Evolutionary conservation across 1,140 invertebrate genomes (phyloP), one percentile per base, ranked within the genome.

Genomic region (Meloidogyne floridensis): DNA sequence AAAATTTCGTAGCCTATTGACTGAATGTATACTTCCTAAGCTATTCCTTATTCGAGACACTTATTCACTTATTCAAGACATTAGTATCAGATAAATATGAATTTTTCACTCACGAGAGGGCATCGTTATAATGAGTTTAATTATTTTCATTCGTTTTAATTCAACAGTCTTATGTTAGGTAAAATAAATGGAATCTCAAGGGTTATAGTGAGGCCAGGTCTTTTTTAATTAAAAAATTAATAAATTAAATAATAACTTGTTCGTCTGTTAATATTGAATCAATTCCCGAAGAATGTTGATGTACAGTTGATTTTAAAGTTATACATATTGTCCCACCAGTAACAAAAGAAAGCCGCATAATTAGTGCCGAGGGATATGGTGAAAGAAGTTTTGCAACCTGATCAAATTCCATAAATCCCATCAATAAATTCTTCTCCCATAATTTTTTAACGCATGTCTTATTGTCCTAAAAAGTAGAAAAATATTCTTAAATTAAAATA

Each of bases 251-350:
- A 65, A 65, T 18, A 0, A 65, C 59, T 18, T 65, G 59, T 65
- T 65, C 59, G n/a, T 65, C 59, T 7, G n/a, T 65, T 18, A 65
- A n/a, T 65, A 15, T 65, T n/a, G 59, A 7, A 65, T 65, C 59
- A 65, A 65, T 65, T 65, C 15, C 15, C 0, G 59, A 8, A n/a
- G 59, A 65, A 65, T 65, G 59, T 18, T 65, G 84, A 75, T 88
- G 87, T 20, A 86, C 86, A 56, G 84, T 85, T 15, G 89, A 89
- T 77, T 90, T 90, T 20, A 89, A 82, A 32, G 88, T 89, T 74
- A 89, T 87, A 73, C 88, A 89, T 59, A 89, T 90, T 9, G 88
- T 89, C 42, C 88, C 88, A 53, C 88, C 88, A 47, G 88, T 89
- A 18, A 89, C 87, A 74, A 89, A 89, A 7, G 87, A 89, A 18